Evolutionary conservation across 2,888 invertebrate species (phyloP).

Genomic region (Vannuccia rotundouncinata): DNA sequence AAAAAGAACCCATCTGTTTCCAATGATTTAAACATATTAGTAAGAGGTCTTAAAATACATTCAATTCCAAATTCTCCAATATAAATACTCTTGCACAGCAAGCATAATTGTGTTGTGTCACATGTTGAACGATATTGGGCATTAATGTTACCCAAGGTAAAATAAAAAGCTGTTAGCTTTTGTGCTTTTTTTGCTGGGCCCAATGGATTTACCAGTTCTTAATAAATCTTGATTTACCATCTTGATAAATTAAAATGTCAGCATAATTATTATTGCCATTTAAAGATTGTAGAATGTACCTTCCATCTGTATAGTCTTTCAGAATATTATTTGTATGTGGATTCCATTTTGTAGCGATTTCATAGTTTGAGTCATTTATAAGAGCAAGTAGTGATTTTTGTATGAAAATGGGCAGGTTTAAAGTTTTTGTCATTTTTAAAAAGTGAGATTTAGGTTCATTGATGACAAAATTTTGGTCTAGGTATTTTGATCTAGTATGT

Average conservation of each 20-base stretch:
- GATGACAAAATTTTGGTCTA: background rate
- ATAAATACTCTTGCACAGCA: background rate
- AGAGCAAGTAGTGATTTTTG: background rate
- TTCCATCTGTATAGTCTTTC: background rate
- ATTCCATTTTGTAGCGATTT: background rate
- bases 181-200: background rate
- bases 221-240: too few species aligned
- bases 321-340: background rate
- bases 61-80: background rate
- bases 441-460: background rate
- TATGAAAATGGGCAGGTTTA: background rate
- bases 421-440: background rate
- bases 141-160: background rate
- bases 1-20: background rate
- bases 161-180: background rate
- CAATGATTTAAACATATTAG: background rate
- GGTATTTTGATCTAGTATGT: background rate
- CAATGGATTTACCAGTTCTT: background rate
- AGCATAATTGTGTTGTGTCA: background rate
- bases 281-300: background rate
- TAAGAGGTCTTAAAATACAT: background rate
- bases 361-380: background rate
- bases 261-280: background rate
- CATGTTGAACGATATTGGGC: background rate
- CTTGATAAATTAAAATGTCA: background rate